A percentile compares a stretch with the other conserved stretches of the same genome.
phyloP scores from a whole-genome alignment of 2,888 invertebrate species.

The Tromatobia lineatoria region DNA sequence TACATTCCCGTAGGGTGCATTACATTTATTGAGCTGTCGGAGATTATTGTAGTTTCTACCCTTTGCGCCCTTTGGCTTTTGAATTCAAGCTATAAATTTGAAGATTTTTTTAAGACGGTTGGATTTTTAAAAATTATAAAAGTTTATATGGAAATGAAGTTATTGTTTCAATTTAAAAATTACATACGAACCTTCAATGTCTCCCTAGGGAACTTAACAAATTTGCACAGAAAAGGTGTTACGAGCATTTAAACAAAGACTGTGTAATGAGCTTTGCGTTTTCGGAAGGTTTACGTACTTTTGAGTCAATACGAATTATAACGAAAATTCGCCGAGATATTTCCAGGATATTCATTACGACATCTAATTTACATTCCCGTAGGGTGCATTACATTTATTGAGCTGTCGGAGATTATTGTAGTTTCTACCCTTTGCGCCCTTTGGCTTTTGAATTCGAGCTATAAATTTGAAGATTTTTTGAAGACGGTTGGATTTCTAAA shows the following conservation, averaged over 20 bases:
- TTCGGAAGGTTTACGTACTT: neutral
- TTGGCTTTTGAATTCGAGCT: too few relatives aligned
- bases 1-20: neutral
- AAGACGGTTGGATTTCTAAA: too few relatives aligned
- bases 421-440: too few relatives aligned
- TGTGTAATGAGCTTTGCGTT: neutral
- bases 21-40: neutral
- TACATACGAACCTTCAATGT: neutral
- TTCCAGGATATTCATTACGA: neutral
- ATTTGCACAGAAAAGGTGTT: constrained; percentile 2
- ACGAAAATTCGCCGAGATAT: neutral
- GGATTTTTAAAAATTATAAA: too few relatives aligned
- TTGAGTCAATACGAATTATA: neutral
- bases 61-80: too few relatives aligned
- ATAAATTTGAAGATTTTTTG: too few relatives aligned
- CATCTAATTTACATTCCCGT: neutral
- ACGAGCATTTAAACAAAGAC: constrained; percentile 1
- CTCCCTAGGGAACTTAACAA: neutral
- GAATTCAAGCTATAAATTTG: too few relatives aligned
- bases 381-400: neutral
- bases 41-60: too few relatives aligned
- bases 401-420: too few relatives aligned
- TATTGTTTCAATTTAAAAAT: too few relatives aligned
- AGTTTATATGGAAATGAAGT: too few relatives aligned
- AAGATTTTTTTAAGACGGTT: too few relatives aligned